A percentile compares a stretch with the other conserved stretches of the same genome.
Conservation (phyloP, 2,797 vertebrate genomes). For the Threskiornis aethiopicus region DNA sequence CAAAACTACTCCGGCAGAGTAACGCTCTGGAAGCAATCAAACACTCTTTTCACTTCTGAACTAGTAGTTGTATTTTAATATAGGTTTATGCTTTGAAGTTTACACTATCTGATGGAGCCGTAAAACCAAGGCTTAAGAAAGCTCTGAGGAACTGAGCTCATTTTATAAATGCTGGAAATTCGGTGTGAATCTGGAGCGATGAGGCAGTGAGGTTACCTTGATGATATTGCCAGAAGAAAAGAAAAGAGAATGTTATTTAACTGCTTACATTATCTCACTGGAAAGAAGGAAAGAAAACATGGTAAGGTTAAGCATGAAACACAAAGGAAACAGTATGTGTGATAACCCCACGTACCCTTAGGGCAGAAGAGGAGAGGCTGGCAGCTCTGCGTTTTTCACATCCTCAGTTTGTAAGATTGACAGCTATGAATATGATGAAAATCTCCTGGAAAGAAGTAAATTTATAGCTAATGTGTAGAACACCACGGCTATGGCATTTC, state of each 20-base stretch:
- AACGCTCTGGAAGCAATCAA: neutral
- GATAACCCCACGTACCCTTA: neutral
- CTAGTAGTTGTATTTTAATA: neutral
- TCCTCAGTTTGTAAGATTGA: neutral
- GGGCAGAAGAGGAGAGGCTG: slow-evolving; percentile 15
- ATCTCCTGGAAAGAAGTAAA: neutral
- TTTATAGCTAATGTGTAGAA: neutral
- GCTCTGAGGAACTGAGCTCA: neutral
- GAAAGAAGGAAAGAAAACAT: neutral
- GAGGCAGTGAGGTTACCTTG: neutral
- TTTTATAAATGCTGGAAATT: neutral
- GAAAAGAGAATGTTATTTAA: neutral
- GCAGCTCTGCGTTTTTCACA: neutral
- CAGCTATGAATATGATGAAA: neutral
- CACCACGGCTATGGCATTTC: neutral
- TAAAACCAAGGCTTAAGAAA: neutral
- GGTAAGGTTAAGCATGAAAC: neutral
- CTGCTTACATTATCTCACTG: neutral
- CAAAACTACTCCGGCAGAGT: neutral
- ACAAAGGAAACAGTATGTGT: neutral
- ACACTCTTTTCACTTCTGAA: neutral
- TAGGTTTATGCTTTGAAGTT: neutral
- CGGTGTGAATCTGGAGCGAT: neutral
- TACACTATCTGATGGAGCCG: neutral
- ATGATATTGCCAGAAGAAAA: slow-evolving; percentile 8